These are phyloP conservation scores for Drosophila neocordata DNA, from an alignment of 1,140 invertebrate genomes.

Conservation along the genomic window DNA sequence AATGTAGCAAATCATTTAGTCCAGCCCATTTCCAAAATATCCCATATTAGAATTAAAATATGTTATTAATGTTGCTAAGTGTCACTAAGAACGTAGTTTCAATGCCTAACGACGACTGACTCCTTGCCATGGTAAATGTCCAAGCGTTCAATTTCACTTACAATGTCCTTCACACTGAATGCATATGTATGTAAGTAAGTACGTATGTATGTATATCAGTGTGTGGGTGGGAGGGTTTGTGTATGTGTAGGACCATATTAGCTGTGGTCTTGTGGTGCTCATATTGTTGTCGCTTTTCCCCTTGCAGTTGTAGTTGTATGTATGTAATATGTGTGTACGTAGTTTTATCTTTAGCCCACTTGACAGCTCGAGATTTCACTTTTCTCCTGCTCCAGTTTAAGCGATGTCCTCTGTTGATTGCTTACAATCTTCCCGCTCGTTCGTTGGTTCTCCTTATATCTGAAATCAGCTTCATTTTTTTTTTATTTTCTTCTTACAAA, in stretches of 20 bases:
- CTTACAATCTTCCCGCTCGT: constrained; percentile 59
- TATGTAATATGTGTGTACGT: constrained; percentile 35
- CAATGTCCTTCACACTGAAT: constrained; percentile 70
- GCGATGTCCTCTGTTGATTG: constrained; percentile 42
- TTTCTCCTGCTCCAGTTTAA: constrained; percentile 19
- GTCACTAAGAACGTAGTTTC: constrained; percentile 26
- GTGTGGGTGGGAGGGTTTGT: constrained; percentile 9
- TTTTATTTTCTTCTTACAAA: constrained; percentile 44
- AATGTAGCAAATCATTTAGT: too few relatives aligned
- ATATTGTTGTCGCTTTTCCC: constrained; percentile 5
- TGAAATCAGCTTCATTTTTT: background rate
- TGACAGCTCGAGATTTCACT: constrained; percentile 65
- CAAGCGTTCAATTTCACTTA: constrained; percentile 67
- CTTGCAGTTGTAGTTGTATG: constrained; percentile 10
- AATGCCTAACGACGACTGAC: constrained; percentile 10
- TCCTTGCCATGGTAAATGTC: constrained; percentile 30
- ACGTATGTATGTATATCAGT: constrained; percentile 1
- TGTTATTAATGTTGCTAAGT: background rate
- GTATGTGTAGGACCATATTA: constrained; percentile 50
- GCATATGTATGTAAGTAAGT: constrained; percentile 6
- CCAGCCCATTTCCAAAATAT: background rate
- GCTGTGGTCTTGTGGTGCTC: constrained; percentile 30
- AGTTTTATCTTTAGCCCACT: constrained; percentile 62
- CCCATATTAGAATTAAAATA: background rate
- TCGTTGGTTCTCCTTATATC: constrained; percentile 33